A percentile compares a stretch with the other conserved stretches of the same genome.
These are phyloP conservation scores for Eira barbara DNA, from an alignment of 2,113 vertebrate genomes.

Conservation along the genomic window DNA sequence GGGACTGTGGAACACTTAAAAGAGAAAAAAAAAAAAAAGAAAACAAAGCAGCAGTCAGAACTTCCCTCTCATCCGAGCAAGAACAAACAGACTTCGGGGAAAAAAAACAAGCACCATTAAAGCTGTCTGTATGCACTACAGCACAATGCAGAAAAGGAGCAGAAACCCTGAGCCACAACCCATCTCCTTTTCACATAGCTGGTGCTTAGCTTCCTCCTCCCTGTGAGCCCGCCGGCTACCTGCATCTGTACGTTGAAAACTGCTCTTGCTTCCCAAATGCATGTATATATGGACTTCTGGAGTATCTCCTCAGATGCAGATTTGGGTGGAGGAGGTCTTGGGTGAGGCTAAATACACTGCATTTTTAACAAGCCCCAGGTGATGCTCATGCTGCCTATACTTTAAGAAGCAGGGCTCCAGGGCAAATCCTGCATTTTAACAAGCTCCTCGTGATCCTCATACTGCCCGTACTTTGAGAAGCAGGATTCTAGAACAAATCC, in stretches of 20 bases:
- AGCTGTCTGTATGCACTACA: too few relatives aligned
- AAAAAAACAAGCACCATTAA: not conserved
- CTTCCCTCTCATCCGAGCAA: not conserved
- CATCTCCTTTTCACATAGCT: not conserved
- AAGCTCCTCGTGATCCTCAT: not conserved
- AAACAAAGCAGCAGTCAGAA: too few relatives aligned
- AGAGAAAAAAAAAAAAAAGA: not conserved
- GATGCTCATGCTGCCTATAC: not conserved
- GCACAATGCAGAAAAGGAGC: accelerated
- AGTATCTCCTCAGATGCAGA: not conserved
- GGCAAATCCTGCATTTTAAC: not conserved
- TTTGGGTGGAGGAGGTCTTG: not conserved
- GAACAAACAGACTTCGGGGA: not conserved
- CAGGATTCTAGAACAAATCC: not conserved
- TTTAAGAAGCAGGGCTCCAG: not conserved
- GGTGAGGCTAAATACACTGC: not conserved
- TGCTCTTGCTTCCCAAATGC: not conserved
- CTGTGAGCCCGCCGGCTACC: not conserved
- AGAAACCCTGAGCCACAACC: too few relatives aligned
- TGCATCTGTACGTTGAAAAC: not conserved
- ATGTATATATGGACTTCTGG: too few relatives aligned
- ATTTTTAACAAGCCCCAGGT: not conserved
- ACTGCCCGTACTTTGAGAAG: not conserved
- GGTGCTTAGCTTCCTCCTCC: not conserved
- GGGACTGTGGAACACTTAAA: not conserved